Conservation (phyloP, 35 echinoderm and acorn worm species). For the Heliocidaris tuberculata region DNA sequence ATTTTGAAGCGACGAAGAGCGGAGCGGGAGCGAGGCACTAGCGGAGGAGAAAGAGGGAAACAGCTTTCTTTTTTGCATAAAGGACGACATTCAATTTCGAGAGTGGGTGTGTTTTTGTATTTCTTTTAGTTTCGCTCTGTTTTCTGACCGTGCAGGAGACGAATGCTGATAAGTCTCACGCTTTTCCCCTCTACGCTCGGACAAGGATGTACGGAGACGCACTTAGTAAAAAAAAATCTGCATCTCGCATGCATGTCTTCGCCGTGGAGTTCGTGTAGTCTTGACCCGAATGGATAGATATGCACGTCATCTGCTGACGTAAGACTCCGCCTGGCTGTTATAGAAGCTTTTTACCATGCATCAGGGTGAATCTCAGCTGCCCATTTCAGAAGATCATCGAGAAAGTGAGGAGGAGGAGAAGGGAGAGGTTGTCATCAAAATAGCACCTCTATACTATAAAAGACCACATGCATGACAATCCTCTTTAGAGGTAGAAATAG, state of each 20-base stretch:
- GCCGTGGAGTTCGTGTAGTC: neutral
- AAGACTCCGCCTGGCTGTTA: neutral
- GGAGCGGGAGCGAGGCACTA: neutral
- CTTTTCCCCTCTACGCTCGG: neutral
- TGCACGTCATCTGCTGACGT: slow-evolving; percentile 24
- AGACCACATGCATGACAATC: neutral
- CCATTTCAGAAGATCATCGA: neutral
- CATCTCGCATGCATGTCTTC: neutral
- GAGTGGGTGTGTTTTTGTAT: neutral
- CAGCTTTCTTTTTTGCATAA: neutral
- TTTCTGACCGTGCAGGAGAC: neutral
- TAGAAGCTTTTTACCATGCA: neutral
- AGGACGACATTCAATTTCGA: slow-evolving; percentile 18
- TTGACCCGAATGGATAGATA: slow-evolving; percentile 5
- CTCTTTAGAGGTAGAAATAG: neutral
- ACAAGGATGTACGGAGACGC: neutral
- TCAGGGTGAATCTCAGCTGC: neutral
- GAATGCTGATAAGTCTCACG: neutral
- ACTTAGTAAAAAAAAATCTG: neutral
- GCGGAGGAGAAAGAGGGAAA: neutral
- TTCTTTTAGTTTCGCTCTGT: neutral
- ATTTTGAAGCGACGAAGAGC: slow-evolving; percentile 4
- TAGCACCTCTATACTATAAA: neutral
- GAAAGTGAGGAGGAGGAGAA: neutral
- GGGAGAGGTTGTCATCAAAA: neutral